phyloP scores from a whole-genome alignment of 2,113 vertebrate species.

The Phalacrocorax pelagicus region DNA sequence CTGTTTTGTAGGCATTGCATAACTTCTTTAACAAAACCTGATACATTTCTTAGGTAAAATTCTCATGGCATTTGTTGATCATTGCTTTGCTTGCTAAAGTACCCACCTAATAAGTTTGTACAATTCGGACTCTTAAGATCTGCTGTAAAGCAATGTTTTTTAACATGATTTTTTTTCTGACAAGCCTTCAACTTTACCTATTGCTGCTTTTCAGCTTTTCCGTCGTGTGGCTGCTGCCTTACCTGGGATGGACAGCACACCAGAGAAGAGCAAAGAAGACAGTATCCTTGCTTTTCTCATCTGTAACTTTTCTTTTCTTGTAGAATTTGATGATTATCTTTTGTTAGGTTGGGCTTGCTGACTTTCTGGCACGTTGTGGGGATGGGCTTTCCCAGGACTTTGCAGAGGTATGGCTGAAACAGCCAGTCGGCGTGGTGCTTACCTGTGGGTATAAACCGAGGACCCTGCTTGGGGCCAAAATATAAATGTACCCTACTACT shows the following conservation, averaged over 20 bases:
- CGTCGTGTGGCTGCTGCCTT: conserved; percentile 86
- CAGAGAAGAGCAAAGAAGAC: conserved; percentile 90
- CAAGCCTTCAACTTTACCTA: not conserved
- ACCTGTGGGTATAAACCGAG: not conserved
- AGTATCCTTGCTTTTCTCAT: conserved; percentile 78
- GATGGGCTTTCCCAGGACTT: not conserved
- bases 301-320: not conserved
- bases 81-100: not conserved
- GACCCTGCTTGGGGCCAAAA: not conserved
- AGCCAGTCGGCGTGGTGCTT: not conserved
- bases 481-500: not conserved
- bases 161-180: not conserved
- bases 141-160: not conserved
- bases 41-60: not conserved
- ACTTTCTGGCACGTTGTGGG: not conserved
- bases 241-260: conserved; percentile 87
- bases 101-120: not conserved
- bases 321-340: fast-evolving
- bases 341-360: not conserved
- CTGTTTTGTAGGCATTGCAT: not conserved
- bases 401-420: not conserved
- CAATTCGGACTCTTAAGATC: fast-evolving
- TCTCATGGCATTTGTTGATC: not conserved
- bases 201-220: conserved; percentile 77
- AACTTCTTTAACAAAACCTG: not conserved